Evolutionary conservation across 64 coral and sea anemone genomes (phyloP), one percentile per base, ranked within the genome.

Genomic region (Montipora cactus): DNA sequence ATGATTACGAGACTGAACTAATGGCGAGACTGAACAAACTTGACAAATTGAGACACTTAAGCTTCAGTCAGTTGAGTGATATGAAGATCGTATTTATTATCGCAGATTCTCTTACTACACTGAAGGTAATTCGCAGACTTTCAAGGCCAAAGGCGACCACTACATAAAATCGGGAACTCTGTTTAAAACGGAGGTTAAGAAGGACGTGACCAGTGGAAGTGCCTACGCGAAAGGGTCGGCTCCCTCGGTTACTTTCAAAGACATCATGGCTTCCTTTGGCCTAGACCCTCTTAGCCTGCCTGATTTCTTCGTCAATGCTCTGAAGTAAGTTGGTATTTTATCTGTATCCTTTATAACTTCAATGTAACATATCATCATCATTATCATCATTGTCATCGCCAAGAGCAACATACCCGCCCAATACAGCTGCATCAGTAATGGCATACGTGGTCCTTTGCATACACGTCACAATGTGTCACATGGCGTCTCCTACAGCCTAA

Each of bases 81-180:
- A 11, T 7, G 53, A 57, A 57, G n/a, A 3, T 73, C 9, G 0
- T 0, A 5, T 5, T 51, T 66, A 15, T 67, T 13, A 19, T 78
- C 8, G 0, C 47, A 98, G 96, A 73, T 95, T 98, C 49, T 87
- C 83, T 18, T 98, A 95, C 58, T 98, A 98, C 78, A 98, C 93
- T 23, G 96, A 94, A 45, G 96, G 96, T 5, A 98, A 98, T 55
- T 80, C 83, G 7, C 93, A 95, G 93, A 98, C 96, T 0, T 98
- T 98, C 50, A 98, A 98, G 79, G 96, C 96, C 18, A 98, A 94
- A 23, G 96, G 96, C 3, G 78, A 95, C 19, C 88, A 98, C 84
- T 81, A 88, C n/a, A 91, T 91, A 16, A 79, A 92, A 20, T 44
- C 93, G 45, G 90, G 72, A 10, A 90, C 90, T 46, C 47, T 83